Evolutionary conservation across 2,888 invertebrate species (phyloP).

Genomic region (Tanytarsus gracilentus): DNA sequence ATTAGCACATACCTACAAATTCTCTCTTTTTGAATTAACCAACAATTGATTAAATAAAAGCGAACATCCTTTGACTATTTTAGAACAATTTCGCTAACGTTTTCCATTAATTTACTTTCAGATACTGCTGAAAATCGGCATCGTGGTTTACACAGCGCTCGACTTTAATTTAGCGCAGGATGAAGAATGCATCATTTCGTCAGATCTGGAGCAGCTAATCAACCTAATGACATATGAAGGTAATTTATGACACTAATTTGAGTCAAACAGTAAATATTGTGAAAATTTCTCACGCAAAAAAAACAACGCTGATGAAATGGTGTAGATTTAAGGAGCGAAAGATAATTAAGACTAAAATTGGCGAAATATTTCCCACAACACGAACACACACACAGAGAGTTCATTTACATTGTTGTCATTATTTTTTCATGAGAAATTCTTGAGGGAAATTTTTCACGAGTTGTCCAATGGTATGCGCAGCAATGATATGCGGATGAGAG

Average conservation of each 20-base stretch:
- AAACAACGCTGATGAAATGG: too few species aligned
- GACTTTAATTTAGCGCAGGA: conserved; percentile 79
- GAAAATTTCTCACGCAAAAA: too few species aligned
- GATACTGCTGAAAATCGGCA: conserved; percentile 71
- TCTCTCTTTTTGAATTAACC: too few species aligned
- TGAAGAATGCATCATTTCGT: conserved; percentile 78
- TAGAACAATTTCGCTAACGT: conserved; percentile 30
- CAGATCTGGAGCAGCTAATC: conserved; percentile 76
- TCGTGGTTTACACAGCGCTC: conserved; percentile 78
- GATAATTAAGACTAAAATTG: too few species aligned
- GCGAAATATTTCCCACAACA: neutral
- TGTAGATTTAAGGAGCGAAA: too few species aligned
- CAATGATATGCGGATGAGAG: too few species aligned
- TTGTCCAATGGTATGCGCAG: too few species aligned
- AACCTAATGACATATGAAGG: conserved; percentile 73
- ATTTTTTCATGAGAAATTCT: conserved; percentile 1
- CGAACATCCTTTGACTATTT: too few species aligned
- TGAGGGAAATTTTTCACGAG: neutral
- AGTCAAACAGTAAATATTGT: too few species aligned
- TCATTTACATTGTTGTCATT: conserved; percentile 2
- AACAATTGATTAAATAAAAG: too few species aligned
- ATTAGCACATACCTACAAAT: too few species aligned
- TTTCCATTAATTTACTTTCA: conserved; percentile 45
- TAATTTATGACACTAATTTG: too few species aligned
- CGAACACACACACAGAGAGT: neutral